Evolutionary conservation across 1,140 invertebrate genomes (phyloP).

Genomic region (Ceratina calcarata): DNA sequence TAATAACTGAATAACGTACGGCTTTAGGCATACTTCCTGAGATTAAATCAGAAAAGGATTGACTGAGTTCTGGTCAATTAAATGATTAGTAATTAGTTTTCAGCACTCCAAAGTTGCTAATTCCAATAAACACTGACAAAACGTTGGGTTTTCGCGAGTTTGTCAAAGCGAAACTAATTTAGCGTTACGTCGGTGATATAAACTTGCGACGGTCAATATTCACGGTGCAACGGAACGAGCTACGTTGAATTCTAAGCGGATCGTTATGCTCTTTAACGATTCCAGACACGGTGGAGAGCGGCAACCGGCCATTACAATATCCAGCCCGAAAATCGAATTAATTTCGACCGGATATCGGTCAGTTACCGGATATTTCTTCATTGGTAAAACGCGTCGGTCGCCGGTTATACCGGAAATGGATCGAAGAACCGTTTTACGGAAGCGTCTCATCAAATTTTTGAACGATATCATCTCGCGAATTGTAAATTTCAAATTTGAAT

Average conservation of each 20-base stretch:
- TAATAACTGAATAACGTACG: not conserved
- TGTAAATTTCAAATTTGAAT: not conserved
- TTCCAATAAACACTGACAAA: too few relatives aligned
- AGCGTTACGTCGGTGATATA: not conserved
- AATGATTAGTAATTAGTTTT: not conserved
- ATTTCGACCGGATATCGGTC: conserved; percentile 61
- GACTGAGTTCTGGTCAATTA: not conserved
- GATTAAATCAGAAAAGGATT: too few relatives aligned
- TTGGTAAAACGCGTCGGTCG: conserved; percentile 41
- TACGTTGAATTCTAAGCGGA: conserved; percentile 53
- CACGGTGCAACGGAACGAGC: not conserved
- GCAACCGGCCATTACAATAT: conserved; percentile 52
- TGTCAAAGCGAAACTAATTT: not conserved
- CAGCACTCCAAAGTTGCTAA: too few relatives aligned
- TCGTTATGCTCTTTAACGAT: conserved; percentile 50
- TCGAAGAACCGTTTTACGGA: conserved; percentile 32
- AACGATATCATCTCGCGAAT: too few relatives aligned
- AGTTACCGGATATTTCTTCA: conserved; percentile 52
- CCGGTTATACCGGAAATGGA: conserved; percentile 18
- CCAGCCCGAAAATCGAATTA: conserved; percentile 57
- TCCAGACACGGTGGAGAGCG: conserved; percentile 43
- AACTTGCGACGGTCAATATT: conserved; percentile 43
- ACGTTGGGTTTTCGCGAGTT: not conserved
- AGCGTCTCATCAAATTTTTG: not conserved
- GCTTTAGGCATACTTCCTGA: too few relatives aligned